Base-by-base conservation (phyloP, 2,888 invertebrate species). In the Desoria tigrina region DNA sequence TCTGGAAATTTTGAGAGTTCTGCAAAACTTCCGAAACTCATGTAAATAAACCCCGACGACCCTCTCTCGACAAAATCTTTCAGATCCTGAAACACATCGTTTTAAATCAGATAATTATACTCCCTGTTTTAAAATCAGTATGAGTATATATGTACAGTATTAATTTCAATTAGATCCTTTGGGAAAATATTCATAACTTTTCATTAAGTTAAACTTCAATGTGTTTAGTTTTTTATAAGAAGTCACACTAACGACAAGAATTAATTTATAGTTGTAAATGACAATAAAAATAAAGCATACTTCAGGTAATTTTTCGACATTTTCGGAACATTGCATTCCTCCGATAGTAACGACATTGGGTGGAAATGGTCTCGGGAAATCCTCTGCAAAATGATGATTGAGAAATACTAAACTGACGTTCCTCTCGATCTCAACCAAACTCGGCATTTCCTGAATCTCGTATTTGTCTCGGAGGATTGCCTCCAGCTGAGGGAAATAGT, bases 371-470 rank as follows among this genome's bases (percentile, higher is more conserved):
- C 72, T 58, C 9, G 72, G 65, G 23, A 61, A 69, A 45, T 73
- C 73, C 32, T 72, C 71, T 7, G 68, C 49, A 14, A 56, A 63
- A 49, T 75, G 69, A 21, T 64, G 66, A 61, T 73, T 75, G 4
- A 69, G 28, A 2, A 75, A 55, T 9, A 73, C 42, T 27, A 75
- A 49, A 42, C 70, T 71, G 0, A 61, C 55, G 24, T 51, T 26
- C 49, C 64, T 60, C 39, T 75, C 69, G 56, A 72, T 42, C 11
- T 71, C 68, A 1, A 16, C 18, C 23, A 71, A 59, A 42, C 56
- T 50, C 0, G 72, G 69, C 24, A 73, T 28, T 37, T 67, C 62
- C 1, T 49, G 45, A 6, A 60, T 14, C 3, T 55, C 63, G 23
- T 72, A 39, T 21, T 54, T 63, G 11, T 68, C 65, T 23, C 58